Base-by-base conservation (phyloP, 1,140 invertebrate genomes). In the Drosophila navojoa region DNA sequence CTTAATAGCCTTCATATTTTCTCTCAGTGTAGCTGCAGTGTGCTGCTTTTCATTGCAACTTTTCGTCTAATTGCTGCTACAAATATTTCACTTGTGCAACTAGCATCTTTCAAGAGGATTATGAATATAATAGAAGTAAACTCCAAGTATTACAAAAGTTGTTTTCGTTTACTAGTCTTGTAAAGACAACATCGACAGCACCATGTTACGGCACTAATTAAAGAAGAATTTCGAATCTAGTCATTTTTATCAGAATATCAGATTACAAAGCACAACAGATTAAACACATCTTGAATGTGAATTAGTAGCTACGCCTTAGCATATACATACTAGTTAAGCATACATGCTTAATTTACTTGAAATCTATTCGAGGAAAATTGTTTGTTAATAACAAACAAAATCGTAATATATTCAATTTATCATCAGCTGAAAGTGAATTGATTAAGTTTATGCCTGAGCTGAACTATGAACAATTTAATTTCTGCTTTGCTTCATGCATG, bases 381-480 rank as follows among this genome's bases (percentile, higher is more conserved):
- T 22, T 11, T 11, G 0, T 10, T 25, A 25, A 16, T 16, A 44
- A 6, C 13, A 6, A 45, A 16, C 32, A 45, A 9, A 45, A 16
- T 16, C 16, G 1, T 45, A 45, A 16, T 16, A 5, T 9, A 6
- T 16, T 45, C 15, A 5, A 45, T 45, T 45, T 45, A 45, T 45
- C n/a, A 15, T 15, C 42, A 49, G 19, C 11, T 9, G 47, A 25
- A 49, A 22, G 25, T 5, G 5, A 49, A 49, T 49, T 49, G 47
- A 27, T 49, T 49, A 19, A 22, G 10, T 22, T 5, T 45, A 10
- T 11, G 9, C 16, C 19, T 29, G 10, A 47, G 45, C 25, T 59
- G 2, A 44, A 32, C 60, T 35, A 35, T 25, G 44, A 35, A 53
- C 57, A 35, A 44, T 60, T 60, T 60, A 9, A 68, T 59, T 59